Base-by-base conservation (phyloP, 2,113 vertebrate genomes). In the Aptenodytes patagonicus region DNA sequence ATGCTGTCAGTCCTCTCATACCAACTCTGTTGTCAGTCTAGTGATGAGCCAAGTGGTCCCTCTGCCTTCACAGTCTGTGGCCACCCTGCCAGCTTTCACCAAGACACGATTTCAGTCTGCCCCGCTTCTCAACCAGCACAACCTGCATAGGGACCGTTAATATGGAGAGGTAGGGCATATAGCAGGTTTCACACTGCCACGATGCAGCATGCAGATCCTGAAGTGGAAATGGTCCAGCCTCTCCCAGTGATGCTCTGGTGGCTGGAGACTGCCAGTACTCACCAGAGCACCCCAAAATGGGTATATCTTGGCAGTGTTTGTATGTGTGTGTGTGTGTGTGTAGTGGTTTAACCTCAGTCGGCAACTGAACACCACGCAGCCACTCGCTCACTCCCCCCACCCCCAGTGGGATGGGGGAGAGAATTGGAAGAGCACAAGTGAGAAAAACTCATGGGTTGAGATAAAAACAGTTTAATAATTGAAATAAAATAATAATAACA, bases 61-160 rank as follows among this genome's bases (percentile, higher is more conserved):
- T 78, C 44, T 84, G 58, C 14, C 42, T 83, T 88, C 49, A 62
- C 34, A 58, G 44, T 3, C 77, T 72, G 57, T 54, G 70, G 31
- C 31, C 16, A 65, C 9, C 19, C 58, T 54, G 25, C 9, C 40
- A 91, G 20, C 40, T 89, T 77, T 73, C 51, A 62, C 25, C 5
- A 28, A 34, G 31, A 28, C 17, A 10, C 4, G 5, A 10, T 40
- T 80, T 88, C 71, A 76, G 32, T 6, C 40, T 49, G 44, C 15
- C 14, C 34, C 2, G 0, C 40, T 65, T 80, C 31, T 69, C 36
- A 65, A 66, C 13, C 34, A 54, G 11, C 38, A 26, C 13, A 88
- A 42, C 21, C 46, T 34, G 22, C 1, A 1, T 1, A 29, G 20
- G 16, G 4, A 42, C 4, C 4, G 3, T 38, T 51, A 1, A 0